Base-by-base conservation (phyloP, 2,888 invertebrate species). In the Callyntrura guangdongensis region DNA sequence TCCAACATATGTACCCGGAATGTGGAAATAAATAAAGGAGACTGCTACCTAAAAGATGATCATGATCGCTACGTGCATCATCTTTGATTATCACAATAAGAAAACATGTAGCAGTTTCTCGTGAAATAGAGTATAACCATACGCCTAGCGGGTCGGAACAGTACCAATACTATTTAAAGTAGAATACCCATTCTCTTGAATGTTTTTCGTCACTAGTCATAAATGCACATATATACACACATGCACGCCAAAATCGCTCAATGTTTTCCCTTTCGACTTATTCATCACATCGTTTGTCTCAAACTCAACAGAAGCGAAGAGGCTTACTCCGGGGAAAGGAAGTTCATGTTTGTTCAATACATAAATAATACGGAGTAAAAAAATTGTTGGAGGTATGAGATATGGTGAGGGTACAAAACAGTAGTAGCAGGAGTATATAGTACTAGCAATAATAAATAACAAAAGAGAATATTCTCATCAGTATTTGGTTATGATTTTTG, bases 401-500 rank as follows among this genome's bases (percentile, higher is more conserved):
- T 4, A 36, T 4, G 36, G 6, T 36, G 36, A 6, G 2, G 36
- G 36, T 36, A 36, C 36, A 36, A 4, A 2, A 4, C 36, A 6
- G 36, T 36, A 6, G 6, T 36, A 6, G 36, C 6, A 36, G 36
- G 3, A 61, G n/a, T n/a, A n/a, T n/a, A n/a, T n/a, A n/a, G 74
- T 36, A 74, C 59, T 86, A 86, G 22, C 53, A 74, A 72, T 74
- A 85, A 85, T 53, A 67, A 72, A 47, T 17, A 72, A 45, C 72
- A 72, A 47, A 72, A 56, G 14, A 20, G 22, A 86, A 86, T 74
- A 86, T 86, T 61, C 74, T 74, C 85, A 59, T 86, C 59, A 74
- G 74, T 74, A 74, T 74, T 77, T 74, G 59, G 85, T 86, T 86
- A 86, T 86, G 85, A 86, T 86, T 74, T 86, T 86, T 86, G 85